Evolutionary conservation across 2,888 invertebrate genomes (phyloP).

Genomic region (Callosobruchus maculatus): DNA sequence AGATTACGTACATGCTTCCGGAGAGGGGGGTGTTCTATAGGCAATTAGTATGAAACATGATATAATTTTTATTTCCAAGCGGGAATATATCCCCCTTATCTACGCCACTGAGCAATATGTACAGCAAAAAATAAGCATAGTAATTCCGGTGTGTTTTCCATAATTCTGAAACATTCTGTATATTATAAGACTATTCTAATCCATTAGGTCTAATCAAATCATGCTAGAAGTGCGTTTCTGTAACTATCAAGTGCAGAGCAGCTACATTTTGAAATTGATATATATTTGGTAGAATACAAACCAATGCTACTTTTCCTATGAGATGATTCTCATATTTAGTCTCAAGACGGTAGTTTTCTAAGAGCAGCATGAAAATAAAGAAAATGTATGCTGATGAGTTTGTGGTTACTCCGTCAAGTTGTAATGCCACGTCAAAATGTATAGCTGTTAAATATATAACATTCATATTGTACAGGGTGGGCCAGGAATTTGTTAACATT

Average conservation of each 20-base stretch:
- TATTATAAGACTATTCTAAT: neutral
- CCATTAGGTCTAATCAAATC: neutral
- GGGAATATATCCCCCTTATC: no score
- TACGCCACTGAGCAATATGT: neutral
- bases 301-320: conserved; percentile 95
- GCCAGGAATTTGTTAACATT: no score
- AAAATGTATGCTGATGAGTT: neutral
- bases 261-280: neutral
- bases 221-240: neutral
- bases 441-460: neutral
- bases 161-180: neutral
- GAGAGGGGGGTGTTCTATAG: no score
- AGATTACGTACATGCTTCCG: no score
- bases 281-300: conserved; percentile 57
- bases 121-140: neutral
- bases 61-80: no score
- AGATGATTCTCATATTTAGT: conserved; percentile 97
- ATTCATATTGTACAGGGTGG: no score
- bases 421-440: no score
- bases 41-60: no score
- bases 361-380: conserved; percentile 48
- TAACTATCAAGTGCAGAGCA: neutral
- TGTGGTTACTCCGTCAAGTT: neutral
- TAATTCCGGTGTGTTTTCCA: neutral
- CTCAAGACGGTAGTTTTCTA: conserved; percentile 97